Percentiles rank a stretch among this genome's conserved stretches.
Conservation (phyloP, 2,888 invertebrate species). For the Sussaba pulchella region DNA sequence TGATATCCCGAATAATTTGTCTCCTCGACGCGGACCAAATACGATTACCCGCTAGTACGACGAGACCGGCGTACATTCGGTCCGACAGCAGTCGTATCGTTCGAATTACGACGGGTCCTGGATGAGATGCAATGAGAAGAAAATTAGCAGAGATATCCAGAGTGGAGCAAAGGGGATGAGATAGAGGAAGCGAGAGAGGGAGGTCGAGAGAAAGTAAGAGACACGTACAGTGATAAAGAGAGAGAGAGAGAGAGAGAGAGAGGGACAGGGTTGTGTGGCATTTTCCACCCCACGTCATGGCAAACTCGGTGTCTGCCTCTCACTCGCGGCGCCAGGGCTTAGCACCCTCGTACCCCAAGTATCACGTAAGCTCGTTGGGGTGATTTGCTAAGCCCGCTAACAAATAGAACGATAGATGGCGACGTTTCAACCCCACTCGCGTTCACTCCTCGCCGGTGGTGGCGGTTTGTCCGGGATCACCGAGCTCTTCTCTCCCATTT, state of each 20-base stretch:
- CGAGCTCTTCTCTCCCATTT: conserved; percentile 54
- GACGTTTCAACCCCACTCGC: conserved; percentile 77
- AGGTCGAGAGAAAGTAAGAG: conserved; percentile 40
- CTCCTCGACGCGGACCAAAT: background rate
- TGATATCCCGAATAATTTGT: conserved; percentile 29
- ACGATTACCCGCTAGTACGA: background rate
- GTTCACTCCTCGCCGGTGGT: conserved; percentile 41
- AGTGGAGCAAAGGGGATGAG: conserved; percentile 34
- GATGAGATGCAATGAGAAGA: conserved; percentile 60
- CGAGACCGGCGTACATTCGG: conserved; percentile 45
- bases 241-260: conserved; percentile 42
- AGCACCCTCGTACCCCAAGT: conserved; percentile 78
- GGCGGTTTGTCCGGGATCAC: conserved; percentile 57
- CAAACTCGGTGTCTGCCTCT: conserved; percentile 48
- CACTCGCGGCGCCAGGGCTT: conserved; percentile 76
- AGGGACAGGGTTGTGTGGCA: conserved; percentile 8
- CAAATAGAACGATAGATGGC: conserved; percentile 84
- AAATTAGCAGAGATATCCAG: conserved; percentile 65
- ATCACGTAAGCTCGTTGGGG: conserved; percentile 82
- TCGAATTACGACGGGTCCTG: conserved; percentile 59
- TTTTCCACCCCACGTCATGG: conserved; percentile 57
- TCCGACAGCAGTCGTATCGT: conserved; percentile 63
- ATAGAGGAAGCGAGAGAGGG: conserved; percentile 67
- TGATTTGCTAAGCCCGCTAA: conserved; percentile 84
- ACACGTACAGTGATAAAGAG: background rate